Conservation (phyloP, 2,888 invertebrate species). For the Smittia aterrima region DNA sequence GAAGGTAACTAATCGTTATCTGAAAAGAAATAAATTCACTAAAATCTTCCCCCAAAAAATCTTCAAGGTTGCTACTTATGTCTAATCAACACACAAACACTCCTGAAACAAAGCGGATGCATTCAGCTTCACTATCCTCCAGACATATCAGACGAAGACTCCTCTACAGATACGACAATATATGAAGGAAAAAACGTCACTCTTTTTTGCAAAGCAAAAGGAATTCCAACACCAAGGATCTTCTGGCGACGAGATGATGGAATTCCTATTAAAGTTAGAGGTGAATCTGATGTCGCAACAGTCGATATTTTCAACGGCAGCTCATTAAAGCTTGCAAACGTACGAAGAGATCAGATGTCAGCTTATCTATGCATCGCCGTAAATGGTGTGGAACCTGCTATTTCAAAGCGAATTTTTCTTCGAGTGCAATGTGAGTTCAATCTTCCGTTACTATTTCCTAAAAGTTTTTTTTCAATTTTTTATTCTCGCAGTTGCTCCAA, state of each 20-base stretch:
- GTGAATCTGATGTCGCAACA: conserved; percentile 45
- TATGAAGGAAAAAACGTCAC: conserved; percentile 73
- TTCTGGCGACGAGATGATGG: conserved; percentile 64
- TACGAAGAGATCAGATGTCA: conserved; percentile 70
- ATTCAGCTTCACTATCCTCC: conserved; percentile 79
- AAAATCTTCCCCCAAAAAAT: no score
- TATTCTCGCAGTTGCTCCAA: conserved; percentile 15
- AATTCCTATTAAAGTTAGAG: conserved; percentile 58
- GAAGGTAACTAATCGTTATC: conserved; percentile 58
- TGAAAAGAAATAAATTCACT: no score
- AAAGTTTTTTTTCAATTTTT: neutral
- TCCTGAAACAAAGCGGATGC: conserved; percentile 75
- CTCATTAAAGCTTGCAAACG: conserved; percentile 63
- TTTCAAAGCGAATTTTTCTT: conserved; percentile 46
- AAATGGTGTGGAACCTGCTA: conserved; percentile 71
- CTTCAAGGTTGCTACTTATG: conserved; percentile 76
- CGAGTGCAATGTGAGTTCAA: conserved; percentile 12
- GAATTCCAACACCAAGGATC: conserved; percentile 68
- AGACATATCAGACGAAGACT: conserved; percentile 73
- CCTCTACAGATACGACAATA: conserved; percentile 71
- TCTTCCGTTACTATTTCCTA: neutral
- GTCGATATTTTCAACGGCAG: conserved; percentile 63
- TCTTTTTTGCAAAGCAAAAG: conserved; percentile 69
- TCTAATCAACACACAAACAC: conserved; percentile 72
- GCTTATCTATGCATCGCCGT: conserved; percentile 73